These are phyloP conservation scores for Rousettus madagascariensis DNA, from an alignment of 2,797 vertebrate species.

Conservation along the genomic window DNA sequence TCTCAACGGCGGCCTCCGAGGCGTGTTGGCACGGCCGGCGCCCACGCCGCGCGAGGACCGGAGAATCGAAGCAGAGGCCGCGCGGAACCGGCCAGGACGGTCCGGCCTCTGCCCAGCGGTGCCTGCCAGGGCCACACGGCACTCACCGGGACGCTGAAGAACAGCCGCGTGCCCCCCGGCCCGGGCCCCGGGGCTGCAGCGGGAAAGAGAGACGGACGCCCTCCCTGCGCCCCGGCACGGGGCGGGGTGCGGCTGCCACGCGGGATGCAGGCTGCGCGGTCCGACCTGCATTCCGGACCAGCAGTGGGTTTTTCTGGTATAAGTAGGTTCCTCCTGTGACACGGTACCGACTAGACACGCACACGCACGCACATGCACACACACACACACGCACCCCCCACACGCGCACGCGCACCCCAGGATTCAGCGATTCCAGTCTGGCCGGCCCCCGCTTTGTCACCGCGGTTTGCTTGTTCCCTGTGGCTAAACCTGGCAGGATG, in stretches of 20 bases:
- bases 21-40: background rate
- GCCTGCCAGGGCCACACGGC: background rate
- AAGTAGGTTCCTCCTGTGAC: background rate
- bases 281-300: background rate
- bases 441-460: no score
- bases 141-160: background rate
- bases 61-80: background rate
- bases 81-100: rapidly evolving
- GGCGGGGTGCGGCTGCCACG: background rate
- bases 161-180: background rate
- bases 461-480: background rate
- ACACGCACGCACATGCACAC: no score
- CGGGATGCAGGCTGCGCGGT: background rate
- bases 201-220: background rate
- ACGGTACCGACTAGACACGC: background rate
- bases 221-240: background rate
- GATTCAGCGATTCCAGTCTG: no score
- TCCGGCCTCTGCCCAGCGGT: background rate
- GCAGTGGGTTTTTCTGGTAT: background rate
- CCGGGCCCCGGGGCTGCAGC: background rate
- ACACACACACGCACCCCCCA: no score
- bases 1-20: background rate
- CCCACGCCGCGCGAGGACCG: background rate
- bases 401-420: no score
- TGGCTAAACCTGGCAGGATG: background rate